Evolutionary conservation across 2,113 vertebrate species (phyloP), one percentile per base, ranked within the genome.

Genomic region (Stigmatopora nigra): DNA sequence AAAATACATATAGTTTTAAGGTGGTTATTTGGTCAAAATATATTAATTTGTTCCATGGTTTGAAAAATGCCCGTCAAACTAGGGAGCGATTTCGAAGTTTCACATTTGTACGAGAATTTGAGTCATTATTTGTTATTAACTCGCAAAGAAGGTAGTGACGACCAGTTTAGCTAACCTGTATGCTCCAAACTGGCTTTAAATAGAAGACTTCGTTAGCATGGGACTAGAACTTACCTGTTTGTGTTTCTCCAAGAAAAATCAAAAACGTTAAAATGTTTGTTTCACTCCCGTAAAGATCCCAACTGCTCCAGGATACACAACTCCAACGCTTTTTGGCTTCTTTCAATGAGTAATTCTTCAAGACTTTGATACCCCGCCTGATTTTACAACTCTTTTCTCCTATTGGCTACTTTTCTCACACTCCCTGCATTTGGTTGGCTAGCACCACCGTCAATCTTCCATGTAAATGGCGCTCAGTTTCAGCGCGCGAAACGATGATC

Each of bases 401-500:
- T 8, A 90, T 89, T 91, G 88, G 88, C 2, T 63, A 2, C 1
- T 8, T 7, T 0, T 0, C 3, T 62, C 66, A 7, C 0, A 5
- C 9, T 20, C 13, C 0, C 5, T 3, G 0, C 0, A 2, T 0
- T 7, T 60, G 1, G 90, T 89, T 84, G 86, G 89, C 0, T 53
- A 0, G 1, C 0, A 16, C 1, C 6, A 45, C 38, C 67, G 82
- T 87, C 87, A 44, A 53, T 88, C 78, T 48, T 0, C 0, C 45
- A n/a, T 64, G 72, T 73, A 85, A 80, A 73, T 81, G 89, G 88
- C 82, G 85, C 85, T 86, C 87, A 82, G 68, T 22, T 63, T 81
- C 84, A 91, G 91, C 90, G 89, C 91, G 91, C 90, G 91, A 92
- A 92, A 89, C 60, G 63, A 76, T 75, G 69, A 64, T 91, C 90